These are phyloP conservation scores for Mya arenaria DNA, from an alignment of 1,140 invertebrate species.

Conservation along the genomic window DNA sequence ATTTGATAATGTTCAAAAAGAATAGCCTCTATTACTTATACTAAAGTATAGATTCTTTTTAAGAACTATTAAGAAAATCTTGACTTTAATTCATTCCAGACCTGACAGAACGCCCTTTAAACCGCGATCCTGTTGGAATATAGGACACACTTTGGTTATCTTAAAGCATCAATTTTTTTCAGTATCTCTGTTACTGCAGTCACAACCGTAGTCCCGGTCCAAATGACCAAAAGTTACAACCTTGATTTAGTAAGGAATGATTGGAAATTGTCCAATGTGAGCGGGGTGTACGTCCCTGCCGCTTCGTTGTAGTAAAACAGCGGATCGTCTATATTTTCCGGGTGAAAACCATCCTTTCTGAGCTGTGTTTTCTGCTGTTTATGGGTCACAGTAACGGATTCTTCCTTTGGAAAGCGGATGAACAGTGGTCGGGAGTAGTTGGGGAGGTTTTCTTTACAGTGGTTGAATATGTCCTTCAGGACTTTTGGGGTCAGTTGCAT, in stretches of 20 bases:
- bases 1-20: no score
- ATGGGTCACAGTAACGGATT: constrained; percentile 69
- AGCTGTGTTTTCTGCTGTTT: constrained; percentile 82
- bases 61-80: no score
- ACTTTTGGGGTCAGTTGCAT: constrained; percentile 43
- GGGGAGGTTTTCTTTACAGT: constrained; percentile 84
- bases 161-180: no score
- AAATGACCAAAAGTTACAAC: background rate
- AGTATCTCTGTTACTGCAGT: no score
- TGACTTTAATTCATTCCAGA: no score
- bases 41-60: no score
- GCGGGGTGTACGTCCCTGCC: constrained; percentile 54
- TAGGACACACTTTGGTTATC: no score
- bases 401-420: constrained; percentile 85
- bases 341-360: constrained; percentile 95
- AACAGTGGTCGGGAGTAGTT: constrained; percentile 94
- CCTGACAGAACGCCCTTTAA: no score
- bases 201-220: no score
- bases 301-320: constrained; percentile 86
- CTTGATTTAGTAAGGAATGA: constrained; percentile 41
- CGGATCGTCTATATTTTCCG: constrained; percentile 89
- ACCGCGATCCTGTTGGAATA: no score
- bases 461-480: constrained; percentile 65
- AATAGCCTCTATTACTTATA: no score
- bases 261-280: constrained; percentile 33